Evolutionary conservation across 2,113 vertebrate species (phyloP).

Genomic region (Ailurus styani): DNA sequence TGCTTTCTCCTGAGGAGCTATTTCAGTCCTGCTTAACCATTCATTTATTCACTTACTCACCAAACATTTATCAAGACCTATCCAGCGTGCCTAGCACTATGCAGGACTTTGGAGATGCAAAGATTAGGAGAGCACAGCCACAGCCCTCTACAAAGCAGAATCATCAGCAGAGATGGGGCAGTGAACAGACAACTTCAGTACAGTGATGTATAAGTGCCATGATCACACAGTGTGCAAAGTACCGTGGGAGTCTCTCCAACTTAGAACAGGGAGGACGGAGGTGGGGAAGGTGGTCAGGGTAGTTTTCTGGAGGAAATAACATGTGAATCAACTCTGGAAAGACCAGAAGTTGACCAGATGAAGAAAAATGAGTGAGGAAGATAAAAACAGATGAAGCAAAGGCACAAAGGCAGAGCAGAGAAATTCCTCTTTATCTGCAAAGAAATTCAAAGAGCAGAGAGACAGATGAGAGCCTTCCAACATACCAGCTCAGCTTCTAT

Average conservation of each 20-base stretch:
- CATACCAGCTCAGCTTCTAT: constrained; percentile 47
- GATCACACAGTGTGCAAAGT: background rate
- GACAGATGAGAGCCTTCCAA: background rate
- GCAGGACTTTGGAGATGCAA: background rate
- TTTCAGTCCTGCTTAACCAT: background rate
- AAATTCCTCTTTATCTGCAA: background rate
- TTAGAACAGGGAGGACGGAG: background rate
- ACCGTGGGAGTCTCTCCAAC: background rate
- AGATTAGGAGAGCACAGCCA: background rate
- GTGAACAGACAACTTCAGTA: background rate
- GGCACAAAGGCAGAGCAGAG: background rate
- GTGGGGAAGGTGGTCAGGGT: background rate
- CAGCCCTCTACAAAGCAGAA: background rate
- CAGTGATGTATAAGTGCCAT: background rate
- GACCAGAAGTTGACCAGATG: background rate
- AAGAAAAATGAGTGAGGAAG: background rate
- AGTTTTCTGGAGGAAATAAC: background rate
- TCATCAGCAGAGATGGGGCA: background rate
- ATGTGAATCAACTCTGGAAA: background rate
- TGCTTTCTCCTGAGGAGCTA: background rate
- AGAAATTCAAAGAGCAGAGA: background rate
- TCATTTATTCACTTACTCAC: background rate
- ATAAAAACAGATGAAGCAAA: background rate
- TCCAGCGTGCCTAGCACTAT: background rate
- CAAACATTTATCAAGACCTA: background rate